phyloP scores from a whole-genome alignment of 2,797 vertebrate genomes.

The Heliangelus exortis region DNA sequence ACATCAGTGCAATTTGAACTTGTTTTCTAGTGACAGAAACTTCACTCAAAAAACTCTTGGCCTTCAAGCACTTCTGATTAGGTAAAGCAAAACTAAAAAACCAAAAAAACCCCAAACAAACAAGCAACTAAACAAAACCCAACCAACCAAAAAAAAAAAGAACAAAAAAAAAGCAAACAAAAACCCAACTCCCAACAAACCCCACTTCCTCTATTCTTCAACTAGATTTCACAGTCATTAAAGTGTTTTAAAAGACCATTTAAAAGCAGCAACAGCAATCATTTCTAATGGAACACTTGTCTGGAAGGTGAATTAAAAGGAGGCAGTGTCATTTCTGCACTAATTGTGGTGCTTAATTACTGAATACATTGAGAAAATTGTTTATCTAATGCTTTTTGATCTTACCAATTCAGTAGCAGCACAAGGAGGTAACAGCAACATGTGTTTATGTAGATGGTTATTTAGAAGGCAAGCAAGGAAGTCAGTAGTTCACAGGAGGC shows the following conservation, averaged over 20 bases:
- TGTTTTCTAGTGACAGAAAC: not conserved
- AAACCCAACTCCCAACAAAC: not conserved
- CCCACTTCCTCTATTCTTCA: not conserved
- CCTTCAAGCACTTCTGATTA: not conserved
- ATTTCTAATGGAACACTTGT: not conserved
- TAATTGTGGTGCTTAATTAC: not conserved
- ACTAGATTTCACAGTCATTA: not conserved
- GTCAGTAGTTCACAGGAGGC: not conserved
- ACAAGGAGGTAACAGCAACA: not conserved
- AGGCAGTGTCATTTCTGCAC: not conserved
- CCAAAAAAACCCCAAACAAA: not conserved
- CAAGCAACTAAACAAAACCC: no score
- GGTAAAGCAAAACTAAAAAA: not conserved
- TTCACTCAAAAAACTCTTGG: not conserved
- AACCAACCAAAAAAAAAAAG: no score
- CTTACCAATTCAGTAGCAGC: not conserved
- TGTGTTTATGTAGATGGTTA: not conserved
- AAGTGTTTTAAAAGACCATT: not conserved
- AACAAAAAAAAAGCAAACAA: no score
- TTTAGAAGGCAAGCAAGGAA: not conserved
- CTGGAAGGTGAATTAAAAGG: not conserved
- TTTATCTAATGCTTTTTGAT: not conserved
- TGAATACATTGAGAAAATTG: not conserved
- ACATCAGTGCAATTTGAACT: conserved; percentile 1
- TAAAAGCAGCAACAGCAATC: not conserved